Base-by-base conservation (phyloP, 2,888 invertebrate species). In the Euproctis similis region DNA sequence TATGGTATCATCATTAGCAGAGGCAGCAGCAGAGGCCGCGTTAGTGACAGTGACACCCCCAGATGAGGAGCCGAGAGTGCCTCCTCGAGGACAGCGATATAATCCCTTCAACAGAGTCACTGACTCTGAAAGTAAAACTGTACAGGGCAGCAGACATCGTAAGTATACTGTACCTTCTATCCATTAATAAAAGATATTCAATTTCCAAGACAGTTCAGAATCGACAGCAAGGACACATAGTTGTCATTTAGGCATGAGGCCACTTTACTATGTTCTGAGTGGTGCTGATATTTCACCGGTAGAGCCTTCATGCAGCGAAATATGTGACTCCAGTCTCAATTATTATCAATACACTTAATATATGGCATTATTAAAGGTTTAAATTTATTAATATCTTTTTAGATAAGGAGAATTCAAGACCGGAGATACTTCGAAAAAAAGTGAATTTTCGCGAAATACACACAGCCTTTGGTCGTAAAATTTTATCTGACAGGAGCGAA, bases 71-170 rank as follows among this genome's bases (percentile, higher is more conserved):
- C 92, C 92, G 0, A 65, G 61, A 12, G 88, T 89, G 28, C 92
- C 93, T 1, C 94, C 94, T 0, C 89, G 94, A 1, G 87, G 94
- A 6, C 91, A 90, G 42, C 80, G 94, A 5, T 90, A 93, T 62
- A 95, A 95, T 70, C 94, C 94, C 1, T 94, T 95, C 60, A 93
- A 95, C 70, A 87, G 88, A 44, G 82, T 86, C 4, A 32, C 66
- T 0, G 84, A 85, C 1, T 46, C 52, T 0, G 80, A 80, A 3
- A 35, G 33, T 6, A 78, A 75, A 28, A 34, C 65, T 0, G 77
- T 81, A 3, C 69, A 49, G 6, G 76, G 77, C 1, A 81, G 77
- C 34, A 54, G 82, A 39, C 81, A 80, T 53, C 73, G 84, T 85
- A 39, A 76, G 82, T 71, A n/a, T n/a, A n/a, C n/a, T n/a, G n/a